Base-by-base conservation (phyloP, 2,113 vertebrate species). In the Phrynosoma blainvillii region DNA sequence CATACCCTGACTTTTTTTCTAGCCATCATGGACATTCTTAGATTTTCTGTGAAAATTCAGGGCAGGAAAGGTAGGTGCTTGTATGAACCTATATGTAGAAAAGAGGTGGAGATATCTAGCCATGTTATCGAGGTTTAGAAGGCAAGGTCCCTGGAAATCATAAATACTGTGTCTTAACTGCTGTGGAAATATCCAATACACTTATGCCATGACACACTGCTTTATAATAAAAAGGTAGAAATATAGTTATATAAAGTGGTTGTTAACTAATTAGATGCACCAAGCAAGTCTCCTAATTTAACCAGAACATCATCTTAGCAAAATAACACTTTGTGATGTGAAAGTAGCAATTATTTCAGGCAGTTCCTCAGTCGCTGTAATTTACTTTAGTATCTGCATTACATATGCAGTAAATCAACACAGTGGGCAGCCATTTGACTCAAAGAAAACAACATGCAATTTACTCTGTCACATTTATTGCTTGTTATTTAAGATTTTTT, bases 311-410 rank as follows among this genome's bases (percentile, higher is more conserved):
- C 12, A 59, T 79, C 52, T n/a, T 30, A n/a, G 27, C 27, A 79
- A 79, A 79, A 59, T 40, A 59, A 59, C 52, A 79, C 78, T 56
- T 79, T 59, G 54, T 59, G 52, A 18, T 12, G 2, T n/a, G 13
- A 79, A 59, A 79, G 78, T 59, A 59, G 52, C 54, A 59, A 79
- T 79, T 59, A 79, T 79, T 79, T 79, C 54, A 79, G 54, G 30
- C 78, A 59, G 52, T 59, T n/a, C 52, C 8, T 79, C 59, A 59
- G 77, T 30, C 5, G 76, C 76, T 56, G 78, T 32, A 79, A 59
- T 56, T 79, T 54, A 79, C 77, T 54, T 79, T 79, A 16, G 47
- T 13, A 54, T 47, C 20, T 52, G 77, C 25, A 30, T 40, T 76
- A 42, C 21, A 40, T 42, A 42, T 40, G 23, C 10, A 47, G 23